phyloP scores from a whole-genome alignment of 2,888 invertebrate genomes.

The Diplolepis rosae region DNA sequence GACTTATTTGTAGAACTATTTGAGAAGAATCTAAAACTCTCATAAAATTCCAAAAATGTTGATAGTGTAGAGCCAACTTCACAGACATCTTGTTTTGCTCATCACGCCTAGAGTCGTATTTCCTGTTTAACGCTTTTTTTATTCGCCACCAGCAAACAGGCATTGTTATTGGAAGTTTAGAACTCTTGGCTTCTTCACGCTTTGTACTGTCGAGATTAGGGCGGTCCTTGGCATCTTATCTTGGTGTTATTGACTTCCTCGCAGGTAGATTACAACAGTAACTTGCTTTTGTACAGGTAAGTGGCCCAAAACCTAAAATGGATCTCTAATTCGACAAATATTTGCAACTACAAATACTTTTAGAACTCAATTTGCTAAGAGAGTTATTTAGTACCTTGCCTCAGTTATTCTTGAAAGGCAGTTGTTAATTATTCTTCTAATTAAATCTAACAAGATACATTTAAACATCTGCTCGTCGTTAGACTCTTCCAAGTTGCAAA shows the following conservation, averaged over 20 bases:
- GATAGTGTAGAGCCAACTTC: too few relatives aligned
- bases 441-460: not conserved
- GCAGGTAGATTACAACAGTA: slow-evolving; percentile 30
- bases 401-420: not conserved
- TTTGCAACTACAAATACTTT: not conserved
- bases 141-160: not conserved
- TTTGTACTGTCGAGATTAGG: slow-evolving; percentile 38
- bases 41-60: too few relatives aligned
- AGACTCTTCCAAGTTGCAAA: not conserved
- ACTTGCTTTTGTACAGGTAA: slow-evolving; percentile 13
- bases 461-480: not conserved
- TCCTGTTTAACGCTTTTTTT: slow-evolving; percentile 18
- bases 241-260: slow-evolving; percentile 25
- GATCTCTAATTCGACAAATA: slow-evolving; percentile 3
- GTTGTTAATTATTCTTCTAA: slow-evolving; percentile 1
- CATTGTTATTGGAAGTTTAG: slow-evolving; percentile 28
- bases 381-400: not conserved
- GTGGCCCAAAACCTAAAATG: slow-evolving; percentile 26
- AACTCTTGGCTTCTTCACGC: slow-evolving; percentile 37
- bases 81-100: too few relatives aligned
- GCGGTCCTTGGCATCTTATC: slow-evolving; percentile 24
- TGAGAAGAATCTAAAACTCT: too few relatives aligned
- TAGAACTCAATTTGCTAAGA: not conserved
- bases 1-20: too few relatives aligned
- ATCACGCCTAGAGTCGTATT: slow-evolving; percentile 28